phyloP scores from a whole-genome alignment of 2,797 vertebrate species.

The Phataginus tricuspis region DNA sequence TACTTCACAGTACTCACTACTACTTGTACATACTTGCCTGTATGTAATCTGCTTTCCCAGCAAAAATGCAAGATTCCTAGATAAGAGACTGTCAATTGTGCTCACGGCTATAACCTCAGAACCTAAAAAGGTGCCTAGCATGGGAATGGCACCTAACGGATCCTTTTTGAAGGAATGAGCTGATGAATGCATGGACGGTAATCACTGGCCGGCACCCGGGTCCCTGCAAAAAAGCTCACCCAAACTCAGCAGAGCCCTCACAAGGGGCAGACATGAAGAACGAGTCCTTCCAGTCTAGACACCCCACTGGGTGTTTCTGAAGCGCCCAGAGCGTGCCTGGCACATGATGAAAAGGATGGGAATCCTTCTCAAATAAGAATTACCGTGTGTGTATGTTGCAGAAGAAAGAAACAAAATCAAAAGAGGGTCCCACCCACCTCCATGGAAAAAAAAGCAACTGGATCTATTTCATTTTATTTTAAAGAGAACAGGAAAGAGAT shows the following conservation, averaged over 20 bases:
- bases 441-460: background rate
- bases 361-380: background rate
- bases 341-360: background rate
- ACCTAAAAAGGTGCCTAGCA: background rate
- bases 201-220: background rate
- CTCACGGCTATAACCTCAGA: background rate
- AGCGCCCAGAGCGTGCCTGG: background rate
- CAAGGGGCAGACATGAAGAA: background rate
- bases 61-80: background rate
- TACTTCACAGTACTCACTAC: background rate
- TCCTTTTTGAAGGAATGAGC: background rate
- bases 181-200: background rate
- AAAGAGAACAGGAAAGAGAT: background rate
- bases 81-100: background rate
- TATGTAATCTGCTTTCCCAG: background rate
- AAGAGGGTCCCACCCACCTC: background rate
- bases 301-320: background rate
- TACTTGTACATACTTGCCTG: background rate
- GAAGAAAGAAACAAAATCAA: background rate
- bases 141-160: background rate
- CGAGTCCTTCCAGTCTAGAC: background rate
- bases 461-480: background rate
- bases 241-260: background rate
- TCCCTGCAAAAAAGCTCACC: background rate
- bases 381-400: background rate